A percentile compares a stretch with the other conserved stretches of the same genome.
Conservation (phyloP, 53 echinoderm and acorn worm genomes). For the Echinometra lucunter region DNA sequence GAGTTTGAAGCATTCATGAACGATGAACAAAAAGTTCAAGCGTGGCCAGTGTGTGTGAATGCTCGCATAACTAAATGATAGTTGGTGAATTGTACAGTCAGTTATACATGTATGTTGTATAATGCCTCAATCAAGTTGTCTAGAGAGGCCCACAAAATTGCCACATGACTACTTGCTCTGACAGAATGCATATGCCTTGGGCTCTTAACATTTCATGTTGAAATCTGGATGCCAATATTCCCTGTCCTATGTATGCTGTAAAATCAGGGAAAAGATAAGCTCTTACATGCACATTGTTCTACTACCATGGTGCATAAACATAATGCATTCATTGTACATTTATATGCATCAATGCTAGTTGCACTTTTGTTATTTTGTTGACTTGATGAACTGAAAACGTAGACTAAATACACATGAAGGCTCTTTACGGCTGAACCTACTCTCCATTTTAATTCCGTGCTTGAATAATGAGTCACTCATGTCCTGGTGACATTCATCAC, state of each 20-base stretch:
- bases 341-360: background rate
- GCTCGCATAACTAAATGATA: too few relatives aligned
- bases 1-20: too few relatives aligned
- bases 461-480: conserved; percentile 1
- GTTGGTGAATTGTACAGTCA: too few relatives aligned
- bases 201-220: background rate
- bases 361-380: background rate
- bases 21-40: too few relatives aligned
- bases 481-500: background rate
- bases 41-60: too few relatives aligned
- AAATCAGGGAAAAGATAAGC: background rate
- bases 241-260: background rate
- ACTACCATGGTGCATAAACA: background rate
- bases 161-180: background rate
- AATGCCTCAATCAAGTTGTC: background rate
- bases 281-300: too few relatives aligned
- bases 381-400: background rate
- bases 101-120: too few relatives aligned
- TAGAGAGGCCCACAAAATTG: background rate
- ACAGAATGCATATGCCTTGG: background rate
- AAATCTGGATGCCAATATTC: background rate
- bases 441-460: background rate
- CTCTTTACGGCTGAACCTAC: background rate
- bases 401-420: background rate
- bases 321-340: background rate